Evolutionary conservation across 2,113 vertebrate species (phyloP).

Genomic region (Chloebia gouldiae): DNA sequence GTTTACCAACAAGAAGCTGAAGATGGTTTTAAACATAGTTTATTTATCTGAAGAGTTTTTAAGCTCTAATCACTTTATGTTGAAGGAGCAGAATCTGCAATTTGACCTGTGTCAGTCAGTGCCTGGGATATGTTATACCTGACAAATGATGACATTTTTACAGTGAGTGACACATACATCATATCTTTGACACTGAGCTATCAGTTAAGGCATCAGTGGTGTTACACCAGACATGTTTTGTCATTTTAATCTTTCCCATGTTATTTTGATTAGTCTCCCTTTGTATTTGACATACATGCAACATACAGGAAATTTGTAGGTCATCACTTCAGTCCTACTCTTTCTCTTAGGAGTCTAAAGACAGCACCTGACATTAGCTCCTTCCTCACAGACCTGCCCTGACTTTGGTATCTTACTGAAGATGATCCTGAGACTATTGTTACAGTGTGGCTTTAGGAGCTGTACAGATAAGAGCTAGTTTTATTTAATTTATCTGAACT

Average conservation of each 20-base stretch:
- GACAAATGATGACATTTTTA: neutral
- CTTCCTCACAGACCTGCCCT: neutral
- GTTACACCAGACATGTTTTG: neutral
- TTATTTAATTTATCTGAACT: conserved; percentile 63
- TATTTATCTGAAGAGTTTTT: conserved; percentile 56
- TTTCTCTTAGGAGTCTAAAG: neutral
- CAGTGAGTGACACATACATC: neutral
- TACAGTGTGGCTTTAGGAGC: neutral
- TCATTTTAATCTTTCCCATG: neutral
- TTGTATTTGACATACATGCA: neutral
- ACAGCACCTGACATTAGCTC: neutral
- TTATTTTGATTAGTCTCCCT: neutral
- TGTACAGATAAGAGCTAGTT: conserved; percentile 52
- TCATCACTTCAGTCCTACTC: neutral
- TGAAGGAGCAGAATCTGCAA: neutral
- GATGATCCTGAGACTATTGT: conserved; percentile 12
- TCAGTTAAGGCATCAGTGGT: neutral
- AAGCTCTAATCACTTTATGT: neutral
- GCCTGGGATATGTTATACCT: neutral
- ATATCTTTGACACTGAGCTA: neutral
- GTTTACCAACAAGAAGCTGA: conserved; percentile 70
- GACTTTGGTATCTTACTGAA: neutral
- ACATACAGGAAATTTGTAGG: conserved; percentile 5
- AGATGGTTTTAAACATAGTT: conserved; percentile 72
- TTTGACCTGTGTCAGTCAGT: neutral